Percentiles rank a stretch among this genome's conserved stretches.
Evolutionary conservation across 1,140 invertebrate genomes (phyloP).

Genomic region (Ceratosolen solmsi): DNA sequence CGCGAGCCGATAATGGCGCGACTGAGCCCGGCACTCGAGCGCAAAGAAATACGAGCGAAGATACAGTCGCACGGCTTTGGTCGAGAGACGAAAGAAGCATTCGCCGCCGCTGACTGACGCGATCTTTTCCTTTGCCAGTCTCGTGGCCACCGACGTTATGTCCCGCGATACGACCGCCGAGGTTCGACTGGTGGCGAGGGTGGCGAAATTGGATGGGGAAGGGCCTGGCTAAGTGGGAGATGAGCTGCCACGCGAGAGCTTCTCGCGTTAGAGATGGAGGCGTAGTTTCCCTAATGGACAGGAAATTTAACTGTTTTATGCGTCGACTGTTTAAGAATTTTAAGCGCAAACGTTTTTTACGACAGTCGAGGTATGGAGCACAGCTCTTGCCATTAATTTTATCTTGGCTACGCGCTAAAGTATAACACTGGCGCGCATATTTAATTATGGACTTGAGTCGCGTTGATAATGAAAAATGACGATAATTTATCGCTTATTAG

Average conservation of each 20-base stretch:
- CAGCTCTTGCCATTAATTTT: conserved; percentile 26
- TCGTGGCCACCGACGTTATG: background rate
- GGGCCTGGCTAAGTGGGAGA: too few relatives aligned
- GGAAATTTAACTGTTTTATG: conserved; percentile 48
- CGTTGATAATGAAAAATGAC: background rate
- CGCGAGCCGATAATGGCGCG: background rate
- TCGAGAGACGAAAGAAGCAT: background rate
- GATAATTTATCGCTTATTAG: background rate
- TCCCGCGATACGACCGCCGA: background rate
- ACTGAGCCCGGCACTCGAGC: background rate
- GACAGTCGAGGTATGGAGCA: conserved; percentile 3
- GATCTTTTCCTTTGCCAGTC: background rate
- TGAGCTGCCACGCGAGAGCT: background rate
- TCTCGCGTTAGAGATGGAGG: conserved; percentile 19
- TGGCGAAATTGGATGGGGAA: too few relatives aligned
- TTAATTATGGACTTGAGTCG: conserved; percentile 5
- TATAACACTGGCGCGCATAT: background rate
- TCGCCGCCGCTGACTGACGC: background rate
- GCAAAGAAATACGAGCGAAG: background rate
- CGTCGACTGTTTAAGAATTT: conserved; percentile 23
- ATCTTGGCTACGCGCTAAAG: background rate
- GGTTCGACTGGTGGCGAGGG: background rate
- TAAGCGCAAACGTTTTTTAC: conserved; percentile 26
- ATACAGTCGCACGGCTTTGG: background rate
- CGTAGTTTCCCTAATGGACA: conserved; percentile 45